These are phyloP conservation scores for Toxotes jaculatrix DNA, from an alignment of 2,113 vertebrate species.

Conservation along the genomic window DNA sequence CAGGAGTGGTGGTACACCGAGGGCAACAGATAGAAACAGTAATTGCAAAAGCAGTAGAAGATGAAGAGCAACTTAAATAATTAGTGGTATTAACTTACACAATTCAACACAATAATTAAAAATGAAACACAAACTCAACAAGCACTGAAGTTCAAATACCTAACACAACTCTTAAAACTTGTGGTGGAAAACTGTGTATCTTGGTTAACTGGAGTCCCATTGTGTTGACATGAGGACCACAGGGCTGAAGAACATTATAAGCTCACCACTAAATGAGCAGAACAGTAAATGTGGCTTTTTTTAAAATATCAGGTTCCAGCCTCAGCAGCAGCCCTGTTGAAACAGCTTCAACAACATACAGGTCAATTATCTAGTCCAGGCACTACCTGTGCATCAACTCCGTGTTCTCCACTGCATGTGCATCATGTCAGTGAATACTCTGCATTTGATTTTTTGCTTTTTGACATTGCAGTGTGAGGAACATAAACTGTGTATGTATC, in stretches of 20 bases:
- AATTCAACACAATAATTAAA: conserved; percentile 6
- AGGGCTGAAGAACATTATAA: conserved; percentile 52
- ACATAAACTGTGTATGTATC: conserved; percentile 55
- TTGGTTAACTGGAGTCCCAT: conserved; percentile 28
- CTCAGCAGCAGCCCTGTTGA: conserved; percentile 41
- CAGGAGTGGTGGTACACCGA: conserved; percentile 1
- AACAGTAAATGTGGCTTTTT: conserved; percentile 67
- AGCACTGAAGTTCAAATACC: not conserved
- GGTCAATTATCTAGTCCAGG: conserved; percentile 62
- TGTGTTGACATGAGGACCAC: conserved; percentile 46
- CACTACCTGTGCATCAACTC: conserved; percentile 50
- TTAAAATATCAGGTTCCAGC: conserved; percentile 42
- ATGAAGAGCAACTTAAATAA: not conserved
- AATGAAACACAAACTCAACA: conserved; percentile 1
- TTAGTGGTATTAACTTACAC: not conserved
- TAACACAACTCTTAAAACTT: conserved; percentile 21
- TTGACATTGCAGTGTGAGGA: conserved; percentile 18
- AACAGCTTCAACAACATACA: conserved; percentile 68
- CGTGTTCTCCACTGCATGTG: conserved; percentile 10
- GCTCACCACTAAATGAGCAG: conserved; percentile 52
- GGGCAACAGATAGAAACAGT: conserved; percentile 1
- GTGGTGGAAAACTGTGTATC: conserved; percentile 17
- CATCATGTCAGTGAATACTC: not conserved
- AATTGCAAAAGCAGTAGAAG: conserved; percentile 22
- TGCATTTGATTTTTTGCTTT: not conserved